phyloP scores from a whole-genome alignment of 2,113 vertebrate species.

The Lethenteron reissneri region DNA sequence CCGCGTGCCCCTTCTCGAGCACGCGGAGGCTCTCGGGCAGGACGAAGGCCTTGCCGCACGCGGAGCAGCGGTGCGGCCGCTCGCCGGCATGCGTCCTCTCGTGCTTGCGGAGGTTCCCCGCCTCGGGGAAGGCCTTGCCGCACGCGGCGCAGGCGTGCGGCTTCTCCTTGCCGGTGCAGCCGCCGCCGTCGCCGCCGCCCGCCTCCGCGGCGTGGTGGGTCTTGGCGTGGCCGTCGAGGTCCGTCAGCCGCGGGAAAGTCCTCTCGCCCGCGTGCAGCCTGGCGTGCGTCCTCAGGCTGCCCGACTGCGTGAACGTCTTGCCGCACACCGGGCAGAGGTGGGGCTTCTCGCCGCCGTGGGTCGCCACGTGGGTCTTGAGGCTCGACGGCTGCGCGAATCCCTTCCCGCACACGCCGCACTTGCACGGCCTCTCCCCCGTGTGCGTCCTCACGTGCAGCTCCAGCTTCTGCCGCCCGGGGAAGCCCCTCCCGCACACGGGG shows the following conservation, averaged over 20 bases:
- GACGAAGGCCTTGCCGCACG: background rate
- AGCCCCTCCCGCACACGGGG: background rate
- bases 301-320: background rate
- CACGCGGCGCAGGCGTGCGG: background rate
- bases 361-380: conserved; percentile 3
- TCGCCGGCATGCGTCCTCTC: background rate
- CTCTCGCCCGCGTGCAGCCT: conserved; percentile 1
- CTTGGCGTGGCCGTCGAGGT: too few species aligned
- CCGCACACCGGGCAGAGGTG: background rate
- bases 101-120: background rate
- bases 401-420: background rate
- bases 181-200: too few species aligned
- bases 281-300: background rate
- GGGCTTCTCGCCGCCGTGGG: background rate
- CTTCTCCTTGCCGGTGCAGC: background rate
- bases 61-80: background rate
- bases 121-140: background rate
- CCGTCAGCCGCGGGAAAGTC: background rate
- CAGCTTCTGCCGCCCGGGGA: background rate
- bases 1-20: background rate
- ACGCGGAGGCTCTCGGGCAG: background rate
- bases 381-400: background rate
- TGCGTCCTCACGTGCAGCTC: background rate
- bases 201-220: too few species aligned
- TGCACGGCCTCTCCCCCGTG: background rate